Evolutionary conservation across 2,888 invertebrate species (phyloP), one percentile per base, ranked within the genome.

Genomic region (Neoitamus cyanurus): DNA sequence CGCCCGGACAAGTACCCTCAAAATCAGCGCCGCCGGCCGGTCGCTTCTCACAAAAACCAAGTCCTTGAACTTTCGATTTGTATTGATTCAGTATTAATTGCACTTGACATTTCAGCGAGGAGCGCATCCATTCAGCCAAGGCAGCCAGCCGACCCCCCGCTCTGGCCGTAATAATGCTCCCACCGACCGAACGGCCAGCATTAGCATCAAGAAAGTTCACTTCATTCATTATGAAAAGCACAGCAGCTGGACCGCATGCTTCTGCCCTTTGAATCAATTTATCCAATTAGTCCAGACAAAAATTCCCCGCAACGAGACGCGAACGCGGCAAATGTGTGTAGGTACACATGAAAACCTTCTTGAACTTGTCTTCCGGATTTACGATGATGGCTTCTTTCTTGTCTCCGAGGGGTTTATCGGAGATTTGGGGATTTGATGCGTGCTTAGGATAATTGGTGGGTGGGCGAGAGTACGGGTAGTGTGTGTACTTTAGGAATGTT

Each of bases 241-340:
- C 77, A 84, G 82, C 83, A 31, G 70, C 70, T 70, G 70, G 30
- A 70, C 34, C 30, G 34, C 30, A 77, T 77, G 77, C 77, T 73
- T 84, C 84, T 86, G 84, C 84, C 85, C 85, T 86, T 86, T 86
- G 84, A 86, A 86, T 86, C 85, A 86, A 86, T 86, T 86, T 84
- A 86, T 86, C 80, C 84, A 86, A 86, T 86, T 86, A 86, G 77
- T 78, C 34, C 78, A 80, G 83, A 86, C 82, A 75, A 83, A 82
- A 84, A 75, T 69, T 84, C 69, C 73, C 78, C 69, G 58, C 69
- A 15, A 37, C 28, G n/a, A 31, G 31, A 70, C n/a, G n/a, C 11
- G 5, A 11, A 1, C 70, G n/a, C 11, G 31, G 2, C 30, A 69
- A 69, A 69, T 69, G 58, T 15, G 58, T 25, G 58, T 58, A 15